Conservation (phyloP, 2,113 vertebrate species). For the Plecotus auritus region DNA sequence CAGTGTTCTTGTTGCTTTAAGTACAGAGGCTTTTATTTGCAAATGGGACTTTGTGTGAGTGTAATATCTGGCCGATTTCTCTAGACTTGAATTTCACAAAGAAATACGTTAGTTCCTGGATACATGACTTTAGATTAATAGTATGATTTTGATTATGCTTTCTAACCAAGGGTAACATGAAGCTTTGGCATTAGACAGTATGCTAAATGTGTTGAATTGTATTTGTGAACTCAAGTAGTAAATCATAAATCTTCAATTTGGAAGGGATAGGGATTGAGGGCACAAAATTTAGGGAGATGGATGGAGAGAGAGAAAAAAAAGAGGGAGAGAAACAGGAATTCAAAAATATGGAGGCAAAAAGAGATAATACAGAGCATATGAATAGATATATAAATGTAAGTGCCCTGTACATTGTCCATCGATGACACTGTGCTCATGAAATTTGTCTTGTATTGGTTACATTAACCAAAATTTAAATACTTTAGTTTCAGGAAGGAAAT, state of each 20-base stretch:
- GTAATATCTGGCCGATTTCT: neutral
- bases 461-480: neutral
- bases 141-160: neutral
- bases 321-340: neutral
- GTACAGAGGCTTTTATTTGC: conserved; percentile 17
- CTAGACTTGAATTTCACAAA: neutral
- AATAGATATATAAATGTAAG: neutral
- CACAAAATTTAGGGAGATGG: neutral
- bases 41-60: neutral
- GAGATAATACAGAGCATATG: neutral
- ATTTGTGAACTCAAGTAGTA: neutral
- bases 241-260: neutral
- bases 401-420: rapidly evolving
- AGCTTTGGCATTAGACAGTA: neutral
- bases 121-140: neutral
- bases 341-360: neutral
- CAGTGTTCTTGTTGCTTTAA: neutral
- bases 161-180: neutral
- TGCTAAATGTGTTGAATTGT: neutral
- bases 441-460: neutral
- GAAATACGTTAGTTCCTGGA: neutral
- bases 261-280: neutral
- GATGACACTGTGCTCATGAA: neutral
- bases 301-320: neutral
- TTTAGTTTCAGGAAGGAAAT: neutral